A percentile compares a stretch with the other conserved stretches of the same genome.
Conservation (phyloP, 2,797 vertebrate species). For the Chrysocyon brachyurus region DNA sequence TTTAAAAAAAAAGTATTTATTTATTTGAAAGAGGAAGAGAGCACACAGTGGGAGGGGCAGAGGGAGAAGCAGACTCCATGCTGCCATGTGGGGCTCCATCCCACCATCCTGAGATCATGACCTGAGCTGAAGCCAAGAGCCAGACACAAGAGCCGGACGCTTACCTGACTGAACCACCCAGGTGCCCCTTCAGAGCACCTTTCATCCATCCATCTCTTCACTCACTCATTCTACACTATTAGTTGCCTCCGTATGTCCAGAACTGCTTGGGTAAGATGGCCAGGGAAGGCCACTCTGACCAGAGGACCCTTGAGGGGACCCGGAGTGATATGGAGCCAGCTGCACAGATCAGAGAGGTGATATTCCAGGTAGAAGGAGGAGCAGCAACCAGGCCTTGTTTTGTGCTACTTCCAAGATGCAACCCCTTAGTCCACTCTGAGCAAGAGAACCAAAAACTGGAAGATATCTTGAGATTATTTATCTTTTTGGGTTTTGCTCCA, state of each 20-base stretch:
- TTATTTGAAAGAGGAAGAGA: too few relatives aligned
- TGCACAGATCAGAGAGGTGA: not conserved
- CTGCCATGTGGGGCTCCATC: too few relatives aligned
- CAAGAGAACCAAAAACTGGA: slow-evolving; percentile 24
- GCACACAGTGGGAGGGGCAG: too few relatives aligned
- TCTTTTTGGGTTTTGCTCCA: not conserved
- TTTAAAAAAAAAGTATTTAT: too few relatives aligned
- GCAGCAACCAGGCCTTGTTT: not conserved
- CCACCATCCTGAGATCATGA: too few relatives aligned
- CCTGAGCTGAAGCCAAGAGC: too few relatives aligned
- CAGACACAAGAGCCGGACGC: too few relatives aligned
- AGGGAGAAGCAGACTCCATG: too few relatives aligned
- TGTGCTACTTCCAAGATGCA: not conserved
- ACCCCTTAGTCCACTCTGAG: not conserved
- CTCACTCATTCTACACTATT: not conserved
- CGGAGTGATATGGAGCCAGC: not conserved
- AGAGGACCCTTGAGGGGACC: not conserved
- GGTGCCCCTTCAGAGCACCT: not conserved
- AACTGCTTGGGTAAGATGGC: not conserved
- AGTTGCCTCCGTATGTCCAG: too few relatives aligned
- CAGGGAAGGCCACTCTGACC: not conserved
- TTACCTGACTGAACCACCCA: too few relatives aligned
- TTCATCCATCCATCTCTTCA: not conserved
- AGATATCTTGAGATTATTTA: not conserved
- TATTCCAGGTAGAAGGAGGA: not conserved